Percentiles rank a stretch among this genome's conserved stretches.
These are phyloP conservation scores for Onychomys arenicola DNA, from an alignment of 2,797 vertebrate species.

Conservation along the genomic window DNA sequence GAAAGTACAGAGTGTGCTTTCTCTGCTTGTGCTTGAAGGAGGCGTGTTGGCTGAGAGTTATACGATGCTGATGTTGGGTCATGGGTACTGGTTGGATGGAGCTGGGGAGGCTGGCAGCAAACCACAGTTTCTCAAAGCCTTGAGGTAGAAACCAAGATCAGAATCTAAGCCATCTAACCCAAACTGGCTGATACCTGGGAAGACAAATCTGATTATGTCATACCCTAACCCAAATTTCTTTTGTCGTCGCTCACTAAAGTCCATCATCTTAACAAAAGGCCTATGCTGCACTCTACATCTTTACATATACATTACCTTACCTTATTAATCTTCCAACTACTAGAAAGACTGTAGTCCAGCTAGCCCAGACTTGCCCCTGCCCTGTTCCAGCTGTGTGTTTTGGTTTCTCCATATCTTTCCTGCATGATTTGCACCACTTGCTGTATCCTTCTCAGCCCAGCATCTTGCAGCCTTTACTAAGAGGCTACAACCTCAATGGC, in stretches of 20 bases:
- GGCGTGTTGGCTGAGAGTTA: not conserved
- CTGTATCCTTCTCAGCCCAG: not conserved
- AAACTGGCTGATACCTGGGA: conserved; percentile 6
- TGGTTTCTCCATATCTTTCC: not conserved
- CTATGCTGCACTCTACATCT: not conserved
- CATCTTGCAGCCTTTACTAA: not conserved
- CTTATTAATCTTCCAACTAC: not conserved
- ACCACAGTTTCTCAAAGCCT: conserved; percentile 29
- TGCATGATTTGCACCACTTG: not conserved
- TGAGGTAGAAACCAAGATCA: conserved; percentile 56
- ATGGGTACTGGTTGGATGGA: not conserved
- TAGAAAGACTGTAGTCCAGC: not conserved
- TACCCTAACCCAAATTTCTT: not conserved
- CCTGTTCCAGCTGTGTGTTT: not conserved
- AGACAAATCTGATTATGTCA: conserved; percentile 43
- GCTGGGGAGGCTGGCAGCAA: conserved; percentile 5
- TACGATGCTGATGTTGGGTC: not conserved
- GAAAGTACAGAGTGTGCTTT: not conserved
- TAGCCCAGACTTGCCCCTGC: not conserved
- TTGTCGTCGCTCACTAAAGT: not conserved
- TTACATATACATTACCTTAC: not conserved
- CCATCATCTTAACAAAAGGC: not conserved
- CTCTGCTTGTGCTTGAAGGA: not conserved
- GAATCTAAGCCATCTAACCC: conserved; percentile 63
- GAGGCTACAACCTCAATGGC: not conserved